Conservation (phyloP, 2,797 vertebrate species). For the Acanthornis magna region DNA sequence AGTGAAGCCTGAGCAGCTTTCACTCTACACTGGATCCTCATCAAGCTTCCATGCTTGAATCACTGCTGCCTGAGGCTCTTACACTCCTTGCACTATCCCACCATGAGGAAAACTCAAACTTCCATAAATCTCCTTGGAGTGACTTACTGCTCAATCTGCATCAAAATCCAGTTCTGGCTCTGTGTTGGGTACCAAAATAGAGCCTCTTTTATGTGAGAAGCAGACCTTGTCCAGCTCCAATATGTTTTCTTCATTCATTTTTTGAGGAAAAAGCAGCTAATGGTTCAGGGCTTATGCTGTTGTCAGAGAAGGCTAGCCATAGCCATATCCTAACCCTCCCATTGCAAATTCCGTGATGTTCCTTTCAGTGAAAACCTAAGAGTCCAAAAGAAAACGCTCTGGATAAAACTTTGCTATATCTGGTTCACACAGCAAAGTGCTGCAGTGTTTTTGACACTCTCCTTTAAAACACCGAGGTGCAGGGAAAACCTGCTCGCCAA, state of each 20-base stretch:
- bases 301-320: background rate
- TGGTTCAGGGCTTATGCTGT: background rate
- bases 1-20: slow-evolving; percentile 61
- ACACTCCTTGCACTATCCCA: slow-evolving; percentile 40
- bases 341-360: background rate
- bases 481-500: background rate
- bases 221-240: background rate
- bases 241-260: background rate
- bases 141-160: background rate
- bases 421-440: background rate
- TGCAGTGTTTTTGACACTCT: background rate
- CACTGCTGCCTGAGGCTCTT: slow-evolving; percentile 60
- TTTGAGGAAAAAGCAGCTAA: background rate
- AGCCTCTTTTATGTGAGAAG: background rate
- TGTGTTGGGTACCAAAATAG: background rate
- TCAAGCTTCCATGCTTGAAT: slow-evolving; percentile 52
- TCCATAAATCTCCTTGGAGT: slow-evolving; percentile 44
- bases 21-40: slow-evolving; percentile 36
- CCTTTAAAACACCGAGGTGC: background rate
- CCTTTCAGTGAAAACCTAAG: background rate
- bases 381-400: background rate
- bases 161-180: background rate
- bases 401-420: background rate
- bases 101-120: slow-evolving; percentile 34
- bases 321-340: background rate